Base-by-base conservation (phyloP, 2,113 vertebrate genomes). In the Semicossyphus pulcher region DNA sequence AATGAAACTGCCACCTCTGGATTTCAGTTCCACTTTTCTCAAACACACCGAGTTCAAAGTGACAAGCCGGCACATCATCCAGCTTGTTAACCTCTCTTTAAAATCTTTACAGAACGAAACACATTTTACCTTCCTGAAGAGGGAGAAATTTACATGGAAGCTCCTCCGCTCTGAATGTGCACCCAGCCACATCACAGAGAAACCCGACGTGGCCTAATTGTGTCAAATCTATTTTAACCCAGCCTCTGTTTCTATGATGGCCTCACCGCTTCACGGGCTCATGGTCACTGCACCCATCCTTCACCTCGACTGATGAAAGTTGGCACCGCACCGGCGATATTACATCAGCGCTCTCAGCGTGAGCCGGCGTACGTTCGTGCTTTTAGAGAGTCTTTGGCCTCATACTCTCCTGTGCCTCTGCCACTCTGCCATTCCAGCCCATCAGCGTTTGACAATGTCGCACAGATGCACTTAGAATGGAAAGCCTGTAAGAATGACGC, bases 161-260 rank as follows among this genome's bases (percentile, higher is more conserved):
- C 47, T 59, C 18, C 21, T 69, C 41, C 21, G 66, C 56, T 74
- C 62, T 76, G 63, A 74, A 56, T 72, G 63, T 74, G 71, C 83
- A 76, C 18, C 61, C 37, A 67, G 42, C 66, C 79, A 75, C 51
- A 81, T 65, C 70, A 41, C 31, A 53, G 48, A 68, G 60, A 84
- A 59, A 77, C 80, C 71, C 47, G 70, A 85, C 73, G 75, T 90
- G 91, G 74, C 87, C 93, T 90, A 87, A 91, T 92, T 93, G 83
- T 89, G 84, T 92, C 90, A 86, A 71, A 83, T 86, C 89, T 88
- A 81, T 88, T 91, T 90, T 80, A 81, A 86, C 62, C 73, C 63
- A 57, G 65, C 64, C 48, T 63, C 47, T 77, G 74, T 64, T 72
- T 72, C 56, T 34, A 31, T 57, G 73, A 79, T 76, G 72, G 76